Percentiles rank a stretch among this genome's conserved stretches.
phyloP scores from a whole-genome alignment of 2,888 invertebrate species.

The Chydorus sphaericus region DNA sequence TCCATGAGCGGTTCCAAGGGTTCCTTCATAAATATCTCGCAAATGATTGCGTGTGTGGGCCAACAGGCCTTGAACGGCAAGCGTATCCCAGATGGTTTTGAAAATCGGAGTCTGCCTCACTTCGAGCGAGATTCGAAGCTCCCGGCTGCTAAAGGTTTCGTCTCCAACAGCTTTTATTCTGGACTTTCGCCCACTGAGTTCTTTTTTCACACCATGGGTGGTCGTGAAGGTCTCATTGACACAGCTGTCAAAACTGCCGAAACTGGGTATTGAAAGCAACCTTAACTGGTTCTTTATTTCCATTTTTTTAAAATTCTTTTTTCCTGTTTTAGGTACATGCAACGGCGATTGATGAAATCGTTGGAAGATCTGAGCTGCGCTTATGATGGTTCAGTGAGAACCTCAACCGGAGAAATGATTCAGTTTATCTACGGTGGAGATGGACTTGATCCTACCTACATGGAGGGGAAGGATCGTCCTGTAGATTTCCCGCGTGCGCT shows the following conservation, averaged over 20 bases:
- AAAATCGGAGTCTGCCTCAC: slow-evolving; percentile 85
- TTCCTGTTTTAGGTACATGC: slow-evolving; percentile 52
- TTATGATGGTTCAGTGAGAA: slow-evolving; percentile 90
- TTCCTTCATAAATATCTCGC: slow-evolving; percentile 97
- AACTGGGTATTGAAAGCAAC: slow-evolving; percentile 46
- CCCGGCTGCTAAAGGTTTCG: slow-evolving; percentile 93
- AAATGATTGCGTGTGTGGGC: slow-evolving; percentile 99
- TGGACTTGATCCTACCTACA: slow-evolving; percentile 81
- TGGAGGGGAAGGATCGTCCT: slow-evolving; percentile 80
- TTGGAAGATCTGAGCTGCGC: slow-evolving; percentile 89
- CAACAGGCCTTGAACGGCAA: slow-evolving; percentile 97
- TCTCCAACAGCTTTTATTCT: slow-evolving; percentile 92
- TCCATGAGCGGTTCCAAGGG: slow-evolving; percentile 96
- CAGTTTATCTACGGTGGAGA: slow-evolving; percentile 92
- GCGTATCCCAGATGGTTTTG: slow-evolving; percentile 93
- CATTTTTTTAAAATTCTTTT: neutral
- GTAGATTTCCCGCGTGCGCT: slow-evolving; percentile 75
- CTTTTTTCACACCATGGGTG: slow-evolving; percentile 99
- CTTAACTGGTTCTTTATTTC: neutral
- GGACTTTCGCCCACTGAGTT: slow-evolving; percentile 96
- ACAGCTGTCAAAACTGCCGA: slow-evolving; percentile 99
- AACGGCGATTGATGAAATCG: slow-evolving; percentile 88
- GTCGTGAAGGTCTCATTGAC: slow-evolving; percentile 90
- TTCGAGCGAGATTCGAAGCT: slow-evolving; percentile 78
- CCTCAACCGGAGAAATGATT: slow-evolving; percentile 80